Percentiles rank a stretch among this genome's conserved stretches.
These are phyloP conservation scores for Psammodynastes pulverulentus DNA, from an alignment of 2,113 vertebrate genomes.

Conservation along the genomic window DNA sequence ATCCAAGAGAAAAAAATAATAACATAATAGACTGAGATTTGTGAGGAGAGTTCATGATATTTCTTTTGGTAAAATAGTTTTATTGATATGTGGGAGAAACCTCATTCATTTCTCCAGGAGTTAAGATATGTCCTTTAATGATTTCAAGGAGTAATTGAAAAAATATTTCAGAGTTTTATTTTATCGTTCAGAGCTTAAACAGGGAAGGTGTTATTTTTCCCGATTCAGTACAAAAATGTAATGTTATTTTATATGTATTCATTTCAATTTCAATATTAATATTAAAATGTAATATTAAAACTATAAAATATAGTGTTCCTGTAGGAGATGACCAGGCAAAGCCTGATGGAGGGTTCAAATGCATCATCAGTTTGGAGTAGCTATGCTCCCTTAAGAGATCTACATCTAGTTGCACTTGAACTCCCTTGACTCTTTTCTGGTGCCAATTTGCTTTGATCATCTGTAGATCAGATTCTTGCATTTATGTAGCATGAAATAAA, in stretches of 20 bases:
- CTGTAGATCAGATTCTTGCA: no score
- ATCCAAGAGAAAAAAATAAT: background rate
- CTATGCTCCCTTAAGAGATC: no score
- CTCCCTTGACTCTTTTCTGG: no score
- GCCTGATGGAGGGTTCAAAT: no score
- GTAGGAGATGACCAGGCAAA: no score
- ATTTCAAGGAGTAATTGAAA: background rate
- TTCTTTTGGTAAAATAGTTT: background rate
- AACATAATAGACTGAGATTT: background rate
- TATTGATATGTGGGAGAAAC: background rate
- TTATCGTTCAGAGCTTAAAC: background rate
- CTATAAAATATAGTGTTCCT: no score
- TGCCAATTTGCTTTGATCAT: no score
- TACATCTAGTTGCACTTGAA: no score
- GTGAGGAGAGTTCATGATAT: background rate
- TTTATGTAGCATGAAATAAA: no score
- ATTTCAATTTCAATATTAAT: no score
- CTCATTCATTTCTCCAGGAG: background rate
- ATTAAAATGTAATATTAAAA: no score
- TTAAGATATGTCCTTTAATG: background rate
- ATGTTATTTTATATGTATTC: background rate
- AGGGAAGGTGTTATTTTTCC: background rate
- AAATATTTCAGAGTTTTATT: background rate
- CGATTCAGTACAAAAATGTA: background rate
- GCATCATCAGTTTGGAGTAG: no score